Evolutionary conservation across 92 coral and sea anemone genomes (phyloP).

Genomic region (Ricordea florida): DNA sequence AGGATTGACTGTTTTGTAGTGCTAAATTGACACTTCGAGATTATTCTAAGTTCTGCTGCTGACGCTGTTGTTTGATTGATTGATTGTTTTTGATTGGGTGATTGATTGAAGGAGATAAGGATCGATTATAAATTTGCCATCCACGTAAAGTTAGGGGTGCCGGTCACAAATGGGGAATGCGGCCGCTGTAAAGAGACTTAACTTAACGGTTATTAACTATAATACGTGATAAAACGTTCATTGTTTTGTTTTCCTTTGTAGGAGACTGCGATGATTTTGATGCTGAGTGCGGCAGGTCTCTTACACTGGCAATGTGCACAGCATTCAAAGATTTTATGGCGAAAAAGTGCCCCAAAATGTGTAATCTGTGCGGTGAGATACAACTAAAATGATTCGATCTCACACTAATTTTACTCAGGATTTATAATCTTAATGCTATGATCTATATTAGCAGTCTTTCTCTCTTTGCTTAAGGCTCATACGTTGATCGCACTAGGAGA

Average conservation of each 20-base stretch:
- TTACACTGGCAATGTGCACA: constrained; percentile 55
- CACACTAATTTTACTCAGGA: neutral
- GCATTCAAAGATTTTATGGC: constrained; percentile 48
- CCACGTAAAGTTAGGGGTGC: no score
- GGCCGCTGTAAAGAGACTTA: no score
- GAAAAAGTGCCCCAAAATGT: constrained; percentile 73
- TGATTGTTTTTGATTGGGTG: no score
- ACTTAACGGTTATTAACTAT: no score
- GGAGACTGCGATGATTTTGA: constrained; percentile 70
- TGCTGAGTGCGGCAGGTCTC: constrained; percentile 52
- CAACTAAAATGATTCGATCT: neutral
- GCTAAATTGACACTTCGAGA: no score
- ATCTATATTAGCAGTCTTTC: neutral
- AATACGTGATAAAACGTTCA: no score
- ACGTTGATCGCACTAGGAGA: neutral
- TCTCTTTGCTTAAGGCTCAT: neutral
- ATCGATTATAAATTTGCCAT: no score
- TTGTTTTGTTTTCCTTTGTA: neutral
- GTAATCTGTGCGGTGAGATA: constrained; percentile 69
- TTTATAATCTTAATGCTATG: neutral
- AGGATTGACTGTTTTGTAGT: no score
- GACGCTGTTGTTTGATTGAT: no score
- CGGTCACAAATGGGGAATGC: no score
- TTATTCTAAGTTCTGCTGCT: no score
- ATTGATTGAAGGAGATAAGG: no score